Evolutionary conservation across 2,113 vertebrate species (phyloP), one percentile per base, ranked within the genome.

Genomic region (Piprites chloris): DNA sequence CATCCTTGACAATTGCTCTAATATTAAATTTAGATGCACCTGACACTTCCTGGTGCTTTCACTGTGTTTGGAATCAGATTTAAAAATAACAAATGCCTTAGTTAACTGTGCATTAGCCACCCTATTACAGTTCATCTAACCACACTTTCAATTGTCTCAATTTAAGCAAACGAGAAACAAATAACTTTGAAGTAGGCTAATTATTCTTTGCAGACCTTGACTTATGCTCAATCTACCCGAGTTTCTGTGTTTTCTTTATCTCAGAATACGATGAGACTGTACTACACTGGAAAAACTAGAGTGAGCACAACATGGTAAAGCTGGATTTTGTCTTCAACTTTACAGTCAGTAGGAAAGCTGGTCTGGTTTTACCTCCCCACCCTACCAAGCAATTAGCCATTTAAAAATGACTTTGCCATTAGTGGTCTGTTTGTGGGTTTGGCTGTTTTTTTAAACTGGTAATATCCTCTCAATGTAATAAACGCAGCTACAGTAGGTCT

Each of bases 1-100:
- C 12, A 75, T 53, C 75, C 69, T 58, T 90, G 88, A 93, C 90
- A 95, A 92, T 33, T 83, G 79, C n/a, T 95, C 37, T 16, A 85
- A 50, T 62, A 79, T 30, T 85, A 93, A 88, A 88, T 80, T 61
- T 37, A 76, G 62, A 93, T 49, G 37, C 44, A 91, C 23, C 62
- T 90, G 82, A 87, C 71, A 62, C 66, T 90, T 93, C 44, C 71
- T 68, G 37, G 35, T 73, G 65, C 87, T 79, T 79, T 26, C 58
- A 33, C 52, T 37, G 41, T 44, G 32, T 75, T 79, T 53, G 63
- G n/a, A 90, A 85, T 75, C 23, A 1, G 4, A 72, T 42, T 87
- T 84, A 55, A 55, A 87, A 76, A 26, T 23, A 91, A 78, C n/a
- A 80, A 94, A 87, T 41, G 41, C 33, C 49, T 87, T 52, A 35